Evolutionary conservation across 2,797 vertebrate genomes (phyloP), one percentile per base, ranked within the genome.

Genomic region (Bryconaethiops microstoma): DNA sequence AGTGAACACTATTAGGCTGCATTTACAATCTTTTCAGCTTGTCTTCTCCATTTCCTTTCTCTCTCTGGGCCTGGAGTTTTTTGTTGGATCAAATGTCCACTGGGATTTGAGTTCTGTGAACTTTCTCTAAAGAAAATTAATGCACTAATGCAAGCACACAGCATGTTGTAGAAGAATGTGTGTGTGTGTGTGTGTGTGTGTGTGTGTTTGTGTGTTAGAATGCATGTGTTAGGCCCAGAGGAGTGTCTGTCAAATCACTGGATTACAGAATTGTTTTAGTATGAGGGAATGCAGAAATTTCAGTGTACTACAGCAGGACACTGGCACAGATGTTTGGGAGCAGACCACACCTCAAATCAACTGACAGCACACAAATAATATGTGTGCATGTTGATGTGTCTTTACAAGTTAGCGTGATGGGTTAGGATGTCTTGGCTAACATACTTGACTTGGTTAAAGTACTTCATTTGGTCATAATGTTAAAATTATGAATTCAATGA

Each of bases 271-370:
- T 71, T 50, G 42, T 69, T 69, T 48, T 10, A 50, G 40, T 42
- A 50, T 23, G 52, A 19, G 69, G 54, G 19, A 59, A 73, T 40
- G 52, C 29, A 40, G 50, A 57, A 59, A 73, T 73, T 59, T 54
- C 25, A 29, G 7, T 29, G 0, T 7, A 14, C 17, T 55, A 25
- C 10, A 54, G 50, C 52, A 54, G 3, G 71, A 54, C 54, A 74
- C 35, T 14, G 54, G 54, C 19, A 40, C 71, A 57, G 52, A 59
- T 74, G 54, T 42, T 40, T 59, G 52, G 17, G 19, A 73, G 57
- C 16, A 72, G 25, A 72, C 50, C 10, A 9, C n/a, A 23, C 13
- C 50, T 55, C 69, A 35, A 19, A 29, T 13, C 14, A 71, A 21
- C 13, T 71, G 45, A 70, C 17, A 50, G 25, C 50, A 73, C 65